Base-by-base conservation (phyloP, 1,140 invertebrate genomes). In the Sinonovacula constricta region DNA sequence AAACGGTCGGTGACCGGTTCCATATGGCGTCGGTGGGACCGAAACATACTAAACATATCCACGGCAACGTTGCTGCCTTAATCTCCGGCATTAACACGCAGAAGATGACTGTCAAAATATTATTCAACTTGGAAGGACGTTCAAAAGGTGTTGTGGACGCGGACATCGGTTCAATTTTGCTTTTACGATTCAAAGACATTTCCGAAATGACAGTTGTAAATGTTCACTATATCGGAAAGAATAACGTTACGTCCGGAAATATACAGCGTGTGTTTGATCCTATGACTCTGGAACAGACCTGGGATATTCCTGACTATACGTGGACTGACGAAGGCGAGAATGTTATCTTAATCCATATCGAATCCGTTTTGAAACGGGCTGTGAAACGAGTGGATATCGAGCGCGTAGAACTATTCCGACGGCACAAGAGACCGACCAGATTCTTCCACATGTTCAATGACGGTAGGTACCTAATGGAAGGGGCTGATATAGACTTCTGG, bases 281-380 rank as follows among this genome's bases (percentile, higher is more conserved):
- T 3, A 67, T 72, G 30, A 26, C 60, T 12, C 68, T 56, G 31
- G 60, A 72, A n/a, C 12, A 59, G 10, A 45, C 53, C 26, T 76
- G 72, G 60, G 56, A n/a, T 24, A 68, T 82, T 18, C 78, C 81
- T 24, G 51, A 39, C 22, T 24, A 69, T 14, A 62, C 67, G 36
- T 82, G 78, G 78, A 59, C 57, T 22, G 36, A 39, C 22, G 51
- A n/a, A 18, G 31, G 49, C n/a, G 53, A 76, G 12, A 80, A 80
- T 39, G 33, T 72, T 39, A 28, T 82, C 0, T 26, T 63, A n/a
- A 36, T 76, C 15, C 39, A 45, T 45, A n/a, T n/a, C n/a, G n/a
- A n/a, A n/a, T 26, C 67, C 14, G 57, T 79, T 39, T 33, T 31
- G 10, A 31, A 71, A 10, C 67, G 71, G 3, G 39, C 30, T 22